phyloP scores from a whole-genome alignment of 2,888 invertebrate species.

The Agrilus mali region DNA sequence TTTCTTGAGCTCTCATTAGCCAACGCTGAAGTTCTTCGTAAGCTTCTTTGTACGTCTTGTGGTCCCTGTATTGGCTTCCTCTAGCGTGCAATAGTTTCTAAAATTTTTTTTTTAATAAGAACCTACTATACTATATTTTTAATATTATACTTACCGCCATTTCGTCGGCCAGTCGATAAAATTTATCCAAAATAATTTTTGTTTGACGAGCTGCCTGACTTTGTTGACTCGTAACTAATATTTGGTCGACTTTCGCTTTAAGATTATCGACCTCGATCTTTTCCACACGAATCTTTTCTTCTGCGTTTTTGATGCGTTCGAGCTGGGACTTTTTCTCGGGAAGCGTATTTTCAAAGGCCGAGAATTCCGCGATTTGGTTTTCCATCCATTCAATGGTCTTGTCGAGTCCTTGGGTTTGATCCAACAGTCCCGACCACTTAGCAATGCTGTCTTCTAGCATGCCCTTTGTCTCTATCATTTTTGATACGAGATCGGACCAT shows the following conservation, averaged over 20 bases:
- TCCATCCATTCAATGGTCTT: constrained; percentile 73
- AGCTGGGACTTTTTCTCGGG: constrained; percentile 77
- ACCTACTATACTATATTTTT: background rate
- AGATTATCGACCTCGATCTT: constrained; percentile 80
- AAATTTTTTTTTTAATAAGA: background rate
- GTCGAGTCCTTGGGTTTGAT: constrained; percentile 74
- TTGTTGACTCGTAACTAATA: constrained; percentile 76
- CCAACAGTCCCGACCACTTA: constrained; percentile 82
- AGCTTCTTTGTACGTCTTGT: constrained; percentile 80
- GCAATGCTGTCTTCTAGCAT: constrained; percentile 79
- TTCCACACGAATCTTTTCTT: constrained; percentile 81
- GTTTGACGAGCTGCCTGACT: constrained; percentile 73
- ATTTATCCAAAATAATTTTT: constrained; percentile 71
- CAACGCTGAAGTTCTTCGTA: constrained; percentile 82
- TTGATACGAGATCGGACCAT: constrained; percentile 77
- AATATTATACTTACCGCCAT: constrained; percentile 50
- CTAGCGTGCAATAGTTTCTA: constrained; percentile 59
- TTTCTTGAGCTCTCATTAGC: constrained; percentile 78
- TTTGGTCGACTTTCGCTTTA: constrained; percentile 73
- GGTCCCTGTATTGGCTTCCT: constrained; percentile 79
- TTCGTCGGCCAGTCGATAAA: constrained; percentile 64
- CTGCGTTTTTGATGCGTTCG: constrained; percentile 71
- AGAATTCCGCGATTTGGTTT: constrained; percentile 56
- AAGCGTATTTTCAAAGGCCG: constrained; percentile 66
- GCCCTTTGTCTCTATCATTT: constrained; percentile 83